These are phyloP conservation scores for Anisognathus igniventris DNA, from an alignment of 2,797 vertebrate genomes.

Conservation along the genomic window DNA sequence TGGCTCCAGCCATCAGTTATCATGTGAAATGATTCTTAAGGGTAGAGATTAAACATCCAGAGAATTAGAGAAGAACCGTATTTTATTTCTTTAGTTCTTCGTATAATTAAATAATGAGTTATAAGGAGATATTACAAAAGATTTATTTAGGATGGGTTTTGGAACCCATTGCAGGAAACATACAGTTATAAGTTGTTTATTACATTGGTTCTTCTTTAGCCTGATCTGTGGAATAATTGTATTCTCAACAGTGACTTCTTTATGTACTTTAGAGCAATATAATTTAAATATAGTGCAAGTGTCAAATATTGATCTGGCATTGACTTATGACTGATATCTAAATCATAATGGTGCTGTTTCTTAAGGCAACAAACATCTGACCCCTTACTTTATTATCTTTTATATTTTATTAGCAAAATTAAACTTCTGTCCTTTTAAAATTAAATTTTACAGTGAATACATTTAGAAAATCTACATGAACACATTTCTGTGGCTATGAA, in stretches of 20 bases:
- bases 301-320: constrained; percentile 62
- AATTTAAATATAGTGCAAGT: constrained; percentile 63
- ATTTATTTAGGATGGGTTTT: not conserved
- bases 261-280: constrained; percentile 49
- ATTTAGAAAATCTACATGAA: not conserved
- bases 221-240: constrained; percentile 15
- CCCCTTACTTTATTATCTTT: constrained; percentile 42
- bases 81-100: constrained; percentile 32
- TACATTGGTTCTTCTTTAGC: not conserved
- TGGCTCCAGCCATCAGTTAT: not conserved
- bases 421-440: constrained; percentile 34
- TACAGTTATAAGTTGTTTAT: constrained; percentile 46
- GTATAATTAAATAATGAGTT: constrained; percentile 16
- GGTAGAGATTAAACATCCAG: not conserved
- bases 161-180: not conserved
- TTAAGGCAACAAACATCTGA: constrained; percentile 38
- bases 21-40: not conserved
- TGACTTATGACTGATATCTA: constrained; percentile 52
- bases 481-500: not conserved
- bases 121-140: not conserved
- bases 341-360: constrained; percentile 46
- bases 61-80: not conserved
- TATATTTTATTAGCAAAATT: constrained; percentile 61
- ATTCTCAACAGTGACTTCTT: constrained; percentile 46
- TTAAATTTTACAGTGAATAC: not conserved